Conservation (phyloP, 2,113 vertebrate species). For the Setophaga petechia region DNA sequence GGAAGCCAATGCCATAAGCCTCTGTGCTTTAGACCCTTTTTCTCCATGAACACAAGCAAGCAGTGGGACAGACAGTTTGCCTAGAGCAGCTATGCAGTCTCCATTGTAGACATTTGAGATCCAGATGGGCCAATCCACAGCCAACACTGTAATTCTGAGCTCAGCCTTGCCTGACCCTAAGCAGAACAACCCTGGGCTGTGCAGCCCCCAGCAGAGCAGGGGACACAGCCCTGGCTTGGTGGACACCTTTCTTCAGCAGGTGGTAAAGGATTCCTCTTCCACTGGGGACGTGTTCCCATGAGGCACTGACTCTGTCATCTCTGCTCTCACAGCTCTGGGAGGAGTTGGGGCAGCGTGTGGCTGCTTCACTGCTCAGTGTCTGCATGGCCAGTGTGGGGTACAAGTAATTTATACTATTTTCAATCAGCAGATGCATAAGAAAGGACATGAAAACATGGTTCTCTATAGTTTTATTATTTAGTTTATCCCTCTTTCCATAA, state of each 20-base stretch:
- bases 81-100: not conserved
- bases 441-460: not conserved
- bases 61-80: not conserved
- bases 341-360: rapidly evolving
- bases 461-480: not conserved
- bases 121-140: not conserved
- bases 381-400: not conserved
- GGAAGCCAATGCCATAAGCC: not conserved
- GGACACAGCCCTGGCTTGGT: not conserved
- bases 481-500: not conserved
- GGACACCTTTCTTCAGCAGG: not conserved
- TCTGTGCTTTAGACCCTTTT: not conserved
- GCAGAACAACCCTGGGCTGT: not conserved
- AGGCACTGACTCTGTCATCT: not conserved
- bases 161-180: not conserved
- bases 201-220: not conserved
- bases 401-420: not conserved
- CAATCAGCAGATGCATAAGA: not conserved
- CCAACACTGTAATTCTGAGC: not conserved
- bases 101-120: not conserved
- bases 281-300: rapidly evolving
- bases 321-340: not conserved
- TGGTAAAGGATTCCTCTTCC: not conserved
- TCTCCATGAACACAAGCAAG: rapidly evolving
- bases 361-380: not conserved